A percentile compares a stretch with the other conserved stretches of the same genome.
Conservation (phyloP, 2,113 vertebrate species). For the Otis tarda region DNA sequence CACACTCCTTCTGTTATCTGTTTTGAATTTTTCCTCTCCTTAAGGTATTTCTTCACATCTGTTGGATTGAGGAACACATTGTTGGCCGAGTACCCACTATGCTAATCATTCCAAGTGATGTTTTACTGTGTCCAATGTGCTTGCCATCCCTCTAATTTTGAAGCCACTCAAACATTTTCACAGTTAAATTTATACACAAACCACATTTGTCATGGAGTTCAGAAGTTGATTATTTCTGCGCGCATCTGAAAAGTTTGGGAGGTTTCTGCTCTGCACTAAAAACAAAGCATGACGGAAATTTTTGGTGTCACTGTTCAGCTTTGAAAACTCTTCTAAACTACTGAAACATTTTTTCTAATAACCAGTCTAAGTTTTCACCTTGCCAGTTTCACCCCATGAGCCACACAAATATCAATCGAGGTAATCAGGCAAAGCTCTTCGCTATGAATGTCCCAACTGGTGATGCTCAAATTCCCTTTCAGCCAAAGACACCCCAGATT, state of each 20-base stretch:
- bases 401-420: background rate
- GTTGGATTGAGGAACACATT: background rate
- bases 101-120: conserved; percentile 22
- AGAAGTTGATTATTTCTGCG: background rate
- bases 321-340: background rate
- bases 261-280: background rate
- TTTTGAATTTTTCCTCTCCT: background rate
- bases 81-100: conserved; percentile 5
- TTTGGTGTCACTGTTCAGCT: background rate
- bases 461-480: background rate
- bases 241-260: background rate
- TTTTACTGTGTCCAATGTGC: conserved; percentile 14
- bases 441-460: background rate
- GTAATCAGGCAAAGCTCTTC: background rate
- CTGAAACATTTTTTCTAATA: background rate
- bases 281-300: background rate
- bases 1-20: background rate
- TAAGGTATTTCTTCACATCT: background rate
- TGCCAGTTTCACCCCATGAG: background rate
- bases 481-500: background rate
- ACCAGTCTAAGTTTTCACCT: background rate
- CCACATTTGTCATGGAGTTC: conserved; percentile 31
- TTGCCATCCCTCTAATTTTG: conserved; percentile 11
- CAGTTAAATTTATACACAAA: conserved; percentile 42
- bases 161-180: conserved; percentile 10